Percentiles rank a stretch among this genome's conserved stretches.
These are phyloP conservation scores for Xiphorhynchus erythropygius DNA, from an alignment of 2,797 vertebrate species.

Conservation along the genomic window DNA sequence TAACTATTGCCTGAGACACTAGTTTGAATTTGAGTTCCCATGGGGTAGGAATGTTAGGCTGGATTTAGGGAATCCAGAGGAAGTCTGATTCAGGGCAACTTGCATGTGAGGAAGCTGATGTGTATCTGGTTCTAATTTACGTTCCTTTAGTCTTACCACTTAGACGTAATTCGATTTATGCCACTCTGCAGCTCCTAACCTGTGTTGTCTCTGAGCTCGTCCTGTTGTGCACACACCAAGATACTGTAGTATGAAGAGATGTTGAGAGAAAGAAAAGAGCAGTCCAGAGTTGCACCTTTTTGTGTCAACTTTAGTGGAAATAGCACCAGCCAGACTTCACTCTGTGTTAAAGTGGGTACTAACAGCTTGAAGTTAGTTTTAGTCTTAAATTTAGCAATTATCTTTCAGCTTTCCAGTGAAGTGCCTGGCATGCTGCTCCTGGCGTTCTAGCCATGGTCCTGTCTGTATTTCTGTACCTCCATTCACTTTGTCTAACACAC, in stretches of 20 bases:
- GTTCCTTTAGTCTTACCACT: slow-evolving; percentile 36
- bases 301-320: neutral
- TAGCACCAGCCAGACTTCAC: rapidly evolving
- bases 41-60: neutral
- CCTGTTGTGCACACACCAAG: neutral
- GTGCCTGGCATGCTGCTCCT: neutral
- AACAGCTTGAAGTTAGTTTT: neutral
- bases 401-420: neutral
- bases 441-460: neutral
- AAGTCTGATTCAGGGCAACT: neutral
- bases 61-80: neutral
- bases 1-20: neutral
- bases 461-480: neutral
- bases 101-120: slow-evolving; percentile 16
- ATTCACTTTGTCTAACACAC: rapidly evolving
- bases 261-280: neutral
- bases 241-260: neutral
- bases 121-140: slow-evolving; percentile 50
- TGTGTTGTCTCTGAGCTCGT: neutral
- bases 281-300: no score
- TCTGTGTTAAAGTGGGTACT: neutral
- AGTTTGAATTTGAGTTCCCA: neutral
- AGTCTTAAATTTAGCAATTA: neutral
- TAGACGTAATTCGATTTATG: slow-evolving; percentile 49
- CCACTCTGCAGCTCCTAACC: slow-evolving; percentile 5